A percentile compares a stretch with the other conserved stretches of the same genome.
Conservation (phyloP, 2,797 vertebrate genomes). For the Selene dorsalis region DNA sequence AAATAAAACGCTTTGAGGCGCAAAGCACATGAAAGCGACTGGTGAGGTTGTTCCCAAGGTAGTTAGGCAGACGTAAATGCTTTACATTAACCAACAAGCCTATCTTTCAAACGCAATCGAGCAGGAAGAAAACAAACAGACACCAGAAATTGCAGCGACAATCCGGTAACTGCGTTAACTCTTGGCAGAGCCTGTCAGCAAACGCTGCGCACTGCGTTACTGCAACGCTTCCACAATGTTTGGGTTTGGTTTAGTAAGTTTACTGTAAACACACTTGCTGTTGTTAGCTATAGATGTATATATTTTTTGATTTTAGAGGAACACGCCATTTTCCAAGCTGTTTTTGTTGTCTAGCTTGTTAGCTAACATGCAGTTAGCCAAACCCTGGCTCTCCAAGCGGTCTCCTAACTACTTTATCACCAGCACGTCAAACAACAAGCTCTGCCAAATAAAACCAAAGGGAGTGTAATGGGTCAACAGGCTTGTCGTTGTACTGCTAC, state of each 20-base stretch:
- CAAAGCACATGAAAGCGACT: neutral
- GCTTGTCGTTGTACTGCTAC: too few relatives aligned
- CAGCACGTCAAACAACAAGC: neutral
- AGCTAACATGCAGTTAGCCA: constrained; percentile 40
- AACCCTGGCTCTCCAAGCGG: constrained; percentile 21
- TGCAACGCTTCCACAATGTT: neutral
- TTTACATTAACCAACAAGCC: neutral
- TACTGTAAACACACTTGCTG: constrained; percentile 43
- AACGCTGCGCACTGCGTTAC: constrained; percentile 13
- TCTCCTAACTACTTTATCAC: neutral
- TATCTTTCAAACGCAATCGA: neutral
- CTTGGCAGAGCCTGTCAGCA: constrained; percentile 50
- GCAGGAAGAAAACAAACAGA: constrained; percentile 4
- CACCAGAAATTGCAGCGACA: neutral
- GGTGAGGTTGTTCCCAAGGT: neutral
- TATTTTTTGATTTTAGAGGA: constrained; percentile 37
- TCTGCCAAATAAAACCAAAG: neutral
- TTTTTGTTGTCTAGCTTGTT: constrained; percentile 54
- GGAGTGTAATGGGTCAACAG: rapidly evolving
- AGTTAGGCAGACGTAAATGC: too few relatives aligned
- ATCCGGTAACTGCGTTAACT: constrained; percentile 16
- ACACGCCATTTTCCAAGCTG: constrained; percentile 59
- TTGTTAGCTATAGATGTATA: neutral
- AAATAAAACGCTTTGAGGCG: neutral
- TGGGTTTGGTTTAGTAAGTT: constrained; percentile 8